Evolutionary conservation across 2,888 invertebrate species (phyloP), one percentile per base, ranked within the genome.

Genomic region (Thymelicus lineola): DNA sequence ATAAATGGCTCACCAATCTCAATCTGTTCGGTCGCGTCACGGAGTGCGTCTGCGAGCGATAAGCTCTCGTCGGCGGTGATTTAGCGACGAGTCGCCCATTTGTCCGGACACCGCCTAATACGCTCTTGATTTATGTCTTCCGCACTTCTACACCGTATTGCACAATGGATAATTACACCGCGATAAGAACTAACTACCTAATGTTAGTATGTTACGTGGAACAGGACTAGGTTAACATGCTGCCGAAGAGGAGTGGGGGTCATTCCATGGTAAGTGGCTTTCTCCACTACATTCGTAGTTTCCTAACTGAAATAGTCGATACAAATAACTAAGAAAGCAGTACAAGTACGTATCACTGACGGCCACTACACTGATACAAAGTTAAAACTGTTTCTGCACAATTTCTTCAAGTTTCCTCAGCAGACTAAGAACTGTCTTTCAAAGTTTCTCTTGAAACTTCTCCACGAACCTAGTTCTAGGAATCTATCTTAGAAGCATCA

Each of bases 71-170:
- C 50, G 60, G 50, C 59, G 42, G 67, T 66, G 66, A 66, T 67
- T 67, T 53, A 67, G 67, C 53, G 60, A 38, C 42, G 60, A 45
- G 50, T 53, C 60, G 28, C 15, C 60, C 67, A 55, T 64, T 64
- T 64, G 64, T 28, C 64, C 42, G 42, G 45, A 50, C 20, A 38
- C 14, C 45, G 42, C 10, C 42, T 67, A 67, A 67, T 67, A 50
- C 64, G 42, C 61, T 12, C 60, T 45, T 67, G 67, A 67, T 61
- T 67, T 67, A 67, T 55, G 60, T 50, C 60, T 61, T 50, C 53
- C 53, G 53, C 53, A 63, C 53, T 63, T 50, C 62, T 50, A 15
- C 50, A 36, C 50, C n/a, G 28, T n/a, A n/a, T 35, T n/a, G 10
- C 48, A 36, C 12, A 45, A 61, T 12, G 53, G 20, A 7, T 53